Evolutionary conservation across 2,797 vertebrate species (phyloP).

Genomic region (Siniperca undulata): DNA sequence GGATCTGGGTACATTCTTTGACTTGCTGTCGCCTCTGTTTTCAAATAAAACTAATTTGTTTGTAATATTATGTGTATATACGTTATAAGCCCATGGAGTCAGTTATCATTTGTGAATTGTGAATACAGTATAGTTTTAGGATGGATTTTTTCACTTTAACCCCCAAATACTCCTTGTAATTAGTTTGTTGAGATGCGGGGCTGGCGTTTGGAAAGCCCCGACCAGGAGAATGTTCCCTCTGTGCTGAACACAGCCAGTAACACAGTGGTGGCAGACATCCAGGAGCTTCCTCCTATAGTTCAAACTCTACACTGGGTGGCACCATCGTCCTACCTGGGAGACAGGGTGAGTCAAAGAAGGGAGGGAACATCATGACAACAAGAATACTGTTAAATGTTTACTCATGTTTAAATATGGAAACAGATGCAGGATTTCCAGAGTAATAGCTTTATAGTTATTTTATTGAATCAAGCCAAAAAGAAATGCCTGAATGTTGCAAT

Average conservation of each 20-base stretch:
- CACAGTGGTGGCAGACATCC: constrained; percentile 92
- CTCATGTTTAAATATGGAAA: not conserved
- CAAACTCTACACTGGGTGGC: constrained; percentile 91
- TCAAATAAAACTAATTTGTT: not conserved
- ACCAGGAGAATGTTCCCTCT: constrained; percentile 84
- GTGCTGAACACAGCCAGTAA: constrained; percentile 91
- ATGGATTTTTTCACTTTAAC: not conserved
- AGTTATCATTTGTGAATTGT: not conserved
- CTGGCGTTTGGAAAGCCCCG: constrained; percentile 88
- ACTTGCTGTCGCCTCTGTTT: not conserved
- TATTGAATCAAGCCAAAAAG: not conserved
- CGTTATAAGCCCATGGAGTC: not conserved
- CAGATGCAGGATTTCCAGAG: not conserved
- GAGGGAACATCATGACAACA: not conserved
- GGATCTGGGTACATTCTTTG: not conserved
- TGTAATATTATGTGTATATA: not conserved
- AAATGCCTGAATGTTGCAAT: not conserved
- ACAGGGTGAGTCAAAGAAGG: constrained; percentile 85
- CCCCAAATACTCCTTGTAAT: not conserved
- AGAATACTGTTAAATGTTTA: not conserved
- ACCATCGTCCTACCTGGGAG: constrained; percentile 90
- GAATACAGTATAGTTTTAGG: not conserved
- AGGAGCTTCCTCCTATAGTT: constrained; percentile 89
- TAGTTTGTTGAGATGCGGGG: constrained; percentile 92
- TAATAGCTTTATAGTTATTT: not conserved